A percentile compares a stretch with the other conserved stretches of the same genome.
Evolutionary conservation across 2,797 vertebrate species (phyloP).

Genomic region (Thaleichthys pacificus): DNA sequence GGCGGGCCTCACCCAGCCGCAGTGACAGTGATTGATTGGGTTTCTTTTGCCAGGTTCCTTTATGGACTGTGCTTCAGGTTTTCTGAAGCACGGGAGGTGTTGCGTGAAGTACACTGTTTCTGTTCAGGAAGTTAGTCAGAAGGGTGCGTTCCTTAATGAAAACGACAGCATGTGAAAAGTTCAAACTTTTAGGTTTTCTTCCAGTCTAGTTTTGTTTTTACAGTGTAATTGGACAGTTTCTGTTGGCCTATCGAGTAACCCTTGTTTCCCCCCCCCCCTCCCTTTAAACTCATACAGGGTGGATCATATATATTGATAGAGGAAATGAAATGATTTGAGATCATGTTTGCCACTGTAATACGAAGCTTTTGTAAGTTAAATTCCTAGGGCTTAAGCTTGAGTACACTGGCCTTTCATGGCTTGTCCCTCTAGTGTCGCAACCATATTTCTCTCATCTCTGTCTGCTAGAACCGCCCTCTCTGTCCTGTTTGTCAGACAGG

Average conservation of each 20-base stretch:
- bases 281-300: background rate
- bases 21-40: slow-evolving; percentile 68
- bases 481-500: slow-evolving; percentile 14
- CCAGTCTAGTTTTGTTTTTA: slow-evolving; percentile 2
- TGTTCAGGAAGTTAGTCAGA: slow-evolving; percentile 47
- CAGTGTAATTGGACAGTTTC: background rate
- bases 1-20: slow-evolving; percentile 46
- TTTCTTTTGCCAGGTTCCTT: slow-evolving; percentile 37
- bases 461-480: slow-evolving; percentile 17
- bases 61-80: slow-evolving; percentile 46
- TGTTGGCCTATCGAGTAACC: background rate
- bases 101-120: background rate
- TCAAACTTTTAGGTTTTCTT: background rate
- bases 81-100: slow-evolving; percentile 22
- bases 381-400: background rate
- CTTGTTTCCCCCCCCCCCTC: too few relatives aligned
- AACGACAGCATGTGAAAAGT: slow-evolving; percentile 32
- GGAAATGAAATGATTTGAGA: slow-evolving; percentile 10
- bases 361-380: background rate
- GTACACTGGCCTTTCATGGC: background rate
- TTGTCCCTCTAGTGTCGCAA: slow-evolving; percentile 3
- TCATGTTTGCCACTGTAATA: background rate
- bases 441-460: background rate
- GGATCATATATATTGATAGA: background rate
- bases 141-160: slow-evolving; percentile 28